Conservation (phyloP, 1,140 invertebrate genomes). For the Nymphalis io region DNA sequence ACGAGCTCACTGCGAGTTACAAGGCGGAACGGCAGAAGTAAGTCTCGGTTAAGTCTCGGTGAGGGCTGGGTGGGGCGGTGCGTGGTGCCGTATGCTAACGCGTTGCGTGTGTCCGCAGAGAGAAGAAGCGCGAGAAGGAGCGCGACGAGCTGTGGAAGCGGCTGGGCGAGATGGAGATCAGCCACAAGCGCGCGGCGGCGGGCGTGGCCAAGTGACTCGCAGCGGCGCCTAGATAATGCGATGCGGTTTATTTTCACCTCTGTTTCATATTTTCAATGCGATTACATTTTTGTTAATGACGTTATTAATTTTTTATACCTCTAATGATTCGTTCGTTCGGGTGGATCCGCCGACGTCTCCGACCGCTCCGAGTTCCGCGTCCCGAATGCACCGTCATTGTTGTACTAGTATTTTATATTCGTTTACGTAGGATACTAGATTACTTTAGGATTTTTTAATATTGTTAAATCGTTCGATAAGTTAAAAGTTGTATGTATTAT, state of each 20-base stretch:
- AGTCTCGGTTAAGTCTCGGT: constrained; percentile 52
- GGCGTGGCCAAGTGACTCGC: constrained; percentile 59
- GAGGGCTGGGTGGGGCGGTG: too few species aligned
- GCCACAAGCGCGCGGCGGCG: constrained; percentile 66
- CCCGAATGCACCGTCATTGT: constrained; percentile 40
- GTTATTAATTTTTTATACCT: constrained; percentile 74
- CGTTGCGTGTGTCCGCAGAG: constrained; percentile 82
- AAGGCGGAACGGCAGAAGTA: constrained; percentile 99
- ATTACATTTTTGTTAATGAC: constrained; percentile 77
- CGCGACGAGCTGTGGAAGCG: constrained; percentile 97
- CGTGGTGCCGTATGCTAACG: too few species aligned
- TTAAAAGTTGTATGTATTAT: constrained; percentile 78
- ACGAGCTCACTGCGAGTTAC: constrained; percentile 98
- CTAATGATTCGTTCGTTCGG: constrained; percentile 56
- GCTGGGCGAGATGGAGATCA: constrained; percentile 91
- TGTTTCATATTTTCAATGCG: constrained; percentile 75
- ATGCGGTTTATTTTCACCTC: constrained; percentile 66
- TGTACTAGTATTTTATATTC: constrained; percentile 70
- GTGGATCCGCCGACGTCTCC: constrained; percentile 34
- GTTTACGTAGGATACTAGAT: constrained; percentile 69
- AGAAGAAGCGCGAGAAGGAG: constrained; percentile 96
- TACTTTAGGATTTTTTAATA: constrained; percentile 79
- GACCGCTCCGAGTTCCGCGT: constrained; percentile 11
- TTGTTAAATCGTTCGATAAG: constrained; percentile 80
- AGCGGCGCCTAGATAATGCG: constrained; percentile 61